Conservation (phyloP, 37 sponge, comb jelly and placozoan species). For the Spongilla lacustris region DNA sequence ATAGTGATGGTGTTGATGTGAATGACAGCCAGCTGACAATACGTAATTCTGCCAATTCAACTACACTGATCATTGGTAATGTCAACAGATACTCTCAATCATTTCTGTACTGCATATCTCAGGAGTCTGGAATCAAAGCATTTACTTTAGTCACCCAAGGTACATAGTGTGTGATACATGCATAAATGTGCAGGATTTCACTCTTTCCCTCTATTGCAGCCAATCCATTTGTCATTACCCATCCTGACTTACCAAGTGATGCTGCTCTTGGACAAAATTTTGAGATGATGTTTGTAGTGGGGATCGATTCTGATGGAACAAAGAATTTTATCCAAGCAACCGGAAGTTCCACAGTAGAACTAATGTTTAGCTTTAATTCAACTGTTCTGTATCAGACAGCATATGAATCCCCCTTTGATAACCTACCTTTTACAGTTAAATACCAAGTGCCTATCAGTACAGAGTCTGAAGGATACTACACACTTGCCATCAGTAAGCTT, state of each 20-base stretch:
- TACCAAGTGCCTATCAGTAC: not conserved
- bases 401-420: too few species aligned
- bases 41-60: not conserved
- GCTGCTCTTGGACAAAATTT: not conserved
- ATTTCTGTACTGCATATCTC: not conserved
- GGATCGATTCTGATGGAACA: not conserved
- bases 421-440: not conserved
- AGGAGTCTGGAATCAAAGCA: not conserved
- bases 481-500: not conserved
- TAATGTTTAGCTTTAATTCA: too few species aligned
- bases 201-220: not conserved
- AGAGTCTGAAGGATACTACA: not conserved
- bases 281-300: not conserved
- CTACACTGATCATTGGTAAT: not conserved
- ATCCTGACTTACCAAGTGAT: not conserved
- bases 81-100: not conserved
- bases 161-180: not conserved
- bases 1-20: not conserved
- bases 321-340: not conserved
- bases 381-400: too few species aligned
- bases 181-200: not conserved
- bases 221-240: not conserved
- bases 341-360: not conserved
- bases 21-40: not conserved
- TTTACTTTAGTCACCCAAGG: not conserved